Base-by-base conservation (phyloP, 2,113 vertebrate species). In the Amazona guildingii region DNA sequence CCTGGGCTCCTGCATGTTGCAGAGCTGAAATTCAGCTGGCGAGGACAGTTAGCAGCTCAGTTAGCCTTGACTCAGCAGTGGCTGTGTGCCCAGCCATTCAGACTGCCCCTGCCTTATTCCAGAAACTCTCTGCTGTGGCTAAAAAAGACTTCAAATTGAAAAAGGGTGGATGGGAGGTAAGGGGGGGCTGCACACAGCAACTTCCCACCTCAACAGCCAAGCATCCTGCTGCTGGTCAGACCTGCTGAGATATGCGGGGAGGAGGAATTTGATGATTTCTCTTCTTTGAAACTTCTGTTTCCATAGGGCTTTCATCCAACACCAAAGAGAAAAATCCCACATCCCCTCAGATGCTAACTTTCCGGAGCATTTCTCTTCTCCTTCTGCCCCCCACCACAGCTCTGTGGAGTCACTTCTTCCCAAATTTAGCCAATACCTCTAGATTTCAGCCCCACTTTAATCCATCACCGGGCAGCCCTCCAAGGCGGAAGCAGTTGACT, bases 11-110 rank as follows among this genome's bases (percentile, higher is more conserved):
- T 1, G 1, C 23, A 6, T 18, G 59, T 51, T 7, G 5, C 86
- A 63, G 41, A 83, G 87, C 84, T 0, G 21, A 54, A 62, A 46
- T 37, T 49, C 54, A 83, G 85, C 74, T 55, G 88, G 64, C 4
- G 1, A 89, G 79, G 37, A 77, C 10, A 51, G 13, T 6, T 52
- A 64, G 75, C 72, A 75, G 88, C 85, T 37, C 37, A 37, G 37
- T 37, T 37, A 37, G 90, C 81, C 39, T 82, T 97, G 92, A 96
- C 92, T 97, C 95, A 97, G 95, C 96, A 95, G 91, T 92, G 90
- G 95, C 90, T 83, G 66, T 17, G 11, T 95, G 91, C 94, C 92
- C 86, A 63, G 89, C 67, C 28, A 1, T 13, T 25, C 82, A 86
- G 41, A 17, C 43, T 29, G 35, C 33, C 86, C 78, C 88, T 93